Conservation (phyloP, 2,113 vertebrate species). For the Mormyrus lacerda region DNA sequence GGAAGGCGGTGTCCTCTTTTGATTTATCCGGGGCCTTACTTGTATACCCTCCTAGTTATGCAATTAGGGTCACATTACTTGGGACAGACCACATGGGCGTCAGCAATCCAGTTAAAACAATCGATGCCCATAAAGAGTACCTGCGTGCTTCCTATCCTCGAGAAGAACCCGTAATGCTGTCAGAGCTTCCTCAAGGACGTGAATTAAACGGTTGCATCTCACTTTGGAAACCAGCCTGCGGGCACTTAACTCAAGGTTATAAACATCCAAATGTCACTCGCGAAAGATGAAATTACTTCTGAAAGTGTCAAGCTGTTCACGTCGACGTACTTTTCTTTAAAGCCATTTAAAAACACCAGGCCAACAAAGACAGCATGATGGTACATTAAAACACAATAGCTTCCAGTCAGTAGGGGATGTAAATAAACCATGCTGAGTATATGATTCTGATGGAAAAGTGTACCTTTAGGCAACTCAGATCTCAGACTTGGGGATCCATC, state of each 20-base stretch:
- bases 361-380: neutral
- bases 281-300: slow-evolving; percentile 53
- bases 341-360: neutral
- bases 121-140: neutral
- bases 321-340: neutral
- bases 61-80: slow-evolving; percentile 11
- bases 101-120: neutral
- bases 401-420: neutral
- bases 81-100: neutral
- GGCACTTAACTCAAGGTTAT: slow-evolving; percentile 53
- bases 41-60: neutral
- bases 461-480: neutral
- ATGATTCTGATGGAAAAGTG: neutral
- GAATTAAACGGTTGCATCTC: slow-evolving; percentile 55
- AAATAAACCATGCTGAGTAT: slow-evolving; percentile 10
- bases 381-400: neutral
- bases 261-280: slow-evolving; percentile 56
- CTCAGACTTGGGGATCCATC: neutral
- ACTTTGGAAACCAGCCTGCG: slow-evolving; percentile 46
- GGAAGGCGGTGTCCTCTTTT: neutral
- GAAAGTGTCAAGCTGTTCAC: slow-evolving; percentile 33
- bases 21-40: neutral
- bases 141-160: neutral
- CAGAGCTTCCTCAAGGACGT: slow-evolving; percentile 49
- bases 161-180: slow-evolving; percentile 31